Evolutionary conservation across 1,140 invertebrate genomes (phyloP).

Genomic region (Potamilus streckersoni): DNA sequence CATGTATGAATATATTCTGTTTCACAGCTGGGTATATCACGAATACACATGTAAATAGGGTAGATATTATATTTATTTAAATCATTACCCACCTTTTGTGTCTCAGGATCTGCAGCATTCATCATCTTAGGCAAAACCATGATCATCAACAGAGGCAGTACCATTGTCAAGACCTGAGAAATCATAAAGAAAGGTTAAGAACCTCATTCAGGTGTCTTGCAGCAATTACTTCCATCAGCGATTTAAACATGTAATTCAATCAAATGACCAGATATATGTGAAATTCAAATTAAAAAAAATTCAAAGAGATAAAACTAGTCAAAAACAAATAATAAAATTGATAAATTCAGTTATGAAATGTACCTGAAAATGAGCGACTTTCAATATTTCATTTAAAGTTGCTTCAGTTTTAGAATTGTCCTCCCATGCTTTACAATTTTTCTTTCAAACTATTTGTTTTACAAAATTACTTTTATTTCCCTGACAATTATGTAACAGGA

Average conservation of each 20-base stretch:
- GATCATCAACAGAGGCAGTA: constrained; percentile 89
- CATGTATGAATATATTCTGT: no score
- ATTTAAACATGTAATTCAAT: neutral
- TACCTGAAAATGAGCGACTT: no score
- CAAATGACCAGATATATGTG: neutral
- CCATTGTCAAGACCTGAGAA: constrained; percentile 89
- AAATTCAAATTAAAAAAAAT: no score
- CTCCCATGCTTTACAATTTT: no score
- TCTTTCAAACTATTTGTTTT: no score
- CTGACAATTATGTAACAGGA: no score
- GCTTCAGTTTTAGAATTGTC: no score
- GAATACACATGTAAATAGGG: neutral
- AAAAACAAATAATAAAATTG: neutral
- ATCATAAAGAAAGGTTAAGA: constrained; percentile 10
- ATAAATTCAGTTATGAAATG: neutral
- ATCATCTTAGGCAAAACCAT: constrained; percentile 96
- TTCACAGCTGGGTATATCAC: neutral
- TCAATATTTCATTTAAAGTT: no score
- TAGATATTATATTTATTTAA: neutral
- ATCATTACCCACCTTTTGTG: constrained; percentile 76
- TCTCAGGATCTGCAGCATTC: constrained; percentile 89
- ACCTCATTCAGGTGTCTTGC: neutral
- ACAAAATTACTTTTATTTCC: no score
- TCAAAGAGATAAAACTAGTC: neutral
- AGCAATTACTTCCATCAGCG: neutral